Base-by-base conservation (phyloP, 2,797 vertebrate genomes). In the Salmo trutta region DNA sequence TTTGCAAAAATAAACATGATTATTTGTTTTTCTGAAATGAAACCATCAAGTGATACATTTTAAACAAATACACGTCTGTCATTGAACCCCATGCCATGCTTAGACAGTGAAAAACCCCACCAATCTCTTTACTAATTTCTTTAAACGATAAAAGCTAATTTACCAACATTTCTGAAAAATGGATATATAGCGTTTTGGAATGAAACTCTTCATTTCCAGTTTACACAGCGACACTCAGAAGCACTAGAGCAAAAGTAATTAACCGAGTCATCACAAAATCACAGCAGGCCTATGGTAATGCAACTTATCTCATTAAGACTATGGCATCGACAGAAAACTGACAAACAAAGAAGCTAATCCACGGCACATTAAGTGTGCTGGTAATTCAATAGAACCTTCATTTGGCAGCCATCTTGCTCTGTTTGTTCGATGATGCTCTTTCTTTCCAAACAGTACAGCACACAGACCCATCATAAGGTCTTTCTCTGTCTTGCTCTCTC, bases 321-420 rank as follows among this genome's bases (percentile, higher is more conserved):
- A 91, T 91, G 89, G 88, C 90, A 91, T 92, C 89, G 88, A 92
- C 91, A 85, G 89, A 86, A 79, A 86, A 68, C 68, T 76, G 88
- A 90, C 89, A 92, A 92, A 92, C 91, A 92, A 91, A 93, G 91
- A 91, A 87, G 85, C 91, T 90, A 92, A 93, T 92, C 91, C 91
- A 86, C 92, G 89, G 91, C 91, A 91, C 92, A 93, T 93, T 93
- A 93, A 91, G 91, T 90, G 91, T 87, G 88, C 92, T 89, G 95
- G 96, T 97, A 97, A 98, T 99, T 98, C 96, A 97, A 99, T 98
- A 62, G 97, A 97, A 95, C 96, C 96, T 96, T 97, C 97, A 97
- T 98, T 98, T 93, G 96, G 95, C 93, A 90, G 95, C 95, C 96
- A 97, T 97, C 95, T 97, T 96, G 96, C 95, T 96, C 96, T 96